A percentile compares a stretch with the other conserved stretches of the same genome.
Conservation (phyloP, 2,888 invertebrate species). For the Perithous albicinctus region DNA sequence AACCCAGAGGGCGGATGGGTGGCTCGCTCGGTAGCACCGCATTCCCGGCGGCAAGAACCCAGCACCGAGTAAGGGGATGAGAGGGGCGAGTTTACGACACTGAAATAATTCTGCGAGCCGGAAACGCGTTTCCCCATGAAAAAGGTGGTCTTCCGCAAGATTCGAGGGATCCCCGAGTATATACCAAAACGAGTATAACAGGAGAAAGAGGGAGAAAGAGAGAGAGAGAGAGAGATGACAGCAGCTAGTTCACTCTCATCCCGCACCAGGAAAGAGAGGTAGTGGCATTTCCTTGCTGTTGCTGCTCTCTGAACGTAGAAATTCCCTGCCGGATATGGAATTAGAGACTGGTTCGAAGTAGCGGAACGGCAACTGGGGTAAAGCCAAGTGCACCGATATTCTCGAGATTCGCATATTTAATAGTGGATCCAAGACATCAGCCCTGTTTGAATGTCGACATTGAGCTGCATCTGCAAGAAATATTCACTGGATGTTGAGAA, state of each 20-base stretch:
- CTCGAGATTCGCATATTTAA: constrained; percentile 20
- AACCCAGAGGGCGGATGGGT: constrained; percentile 36
- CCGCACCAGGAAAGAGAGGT: constrained; percentile 29
- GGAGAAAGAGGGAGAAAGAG: neutral
- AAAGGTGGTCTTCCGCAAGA: constrained; percentile 62
- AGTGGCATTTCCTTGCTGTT: constrained; percentile 54
- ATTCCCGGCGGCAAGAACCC: constrained; percentile 56
- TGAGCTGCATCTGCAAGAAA: neutral
- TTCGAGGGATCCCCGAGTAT: constrained; percentile 41
- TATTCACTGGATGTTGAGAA: neutral
- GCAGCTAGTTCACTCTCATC: neutral
- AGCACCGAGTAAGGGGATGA: constrained; percentile 11
- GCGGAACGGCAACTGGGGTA: neutral
- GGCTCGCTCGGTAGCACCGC: constrained; percentile 25
- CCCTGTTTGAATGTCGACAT: neutral
- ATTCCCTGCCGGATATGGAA: constrained; percentile 46
- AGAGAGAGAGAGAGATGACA: constrained; percentile 5
- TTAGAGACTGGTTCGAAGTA: constrained; percentile 21
- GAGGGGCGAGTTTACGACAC: constrained; percentile 60
- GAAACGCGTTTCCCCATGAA: constrained; percentile 67
- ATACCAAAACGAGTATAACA: neutral
- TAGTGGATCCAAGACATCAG: neutral
- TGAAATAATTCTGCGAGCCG: constrained; percentile 66
- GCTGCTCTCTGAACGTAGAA: constrained; percentile 36
- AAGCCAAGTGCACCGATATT: neutral